Evolutionary conservation across 2,888 invertebrate species (phyloP), one percentile per base, ranked within the genome.

Genomic region (Rhorus exstirpatorius): DNA sequence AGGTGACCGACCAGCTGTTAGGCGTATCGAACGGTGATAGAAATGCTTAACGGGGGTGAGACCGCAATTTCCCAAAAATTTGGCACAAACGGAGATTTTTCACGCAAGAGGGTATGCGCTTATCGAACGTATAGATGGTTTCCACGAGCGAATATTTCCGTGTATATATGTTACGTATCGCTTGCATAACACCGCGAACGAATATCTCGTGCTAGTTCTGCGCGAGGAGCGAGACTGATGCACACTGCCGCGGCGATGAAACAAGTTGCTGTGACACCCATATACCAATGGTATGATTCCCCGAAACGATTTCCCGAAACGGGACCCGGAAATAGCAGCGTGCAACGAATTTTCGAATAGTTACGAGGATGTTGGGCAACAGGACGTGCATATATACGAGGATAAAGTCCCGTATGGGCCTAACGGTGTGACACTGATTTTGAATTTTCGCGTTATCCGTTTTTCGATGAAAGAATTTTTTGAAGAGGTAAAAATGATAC

Each of bases 221-320:
- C 14, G 21, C 71, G 10, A 12, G 21, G 71, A 53, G n/a, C n/a
- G n/a, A n/a, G n/a, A n/a, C n/a, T n/a, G n/a, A n/a, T n/a, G n/a
- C n/a, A n/a, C n/a, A 17, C 19, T 19, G n/a, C 4, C 26, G 17
- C 2, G 2, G 6, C 26, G 60, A 58, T 51, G 68, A 53, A 77
- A 49, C 68, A 61, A 77, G 60, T 77, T 68, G 51, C 26, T 10
- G 61, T 51, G 58, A 58, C 49, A 76, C 21, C 61, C 46, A n/a
- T 49, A 67, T 58, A 76, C 19, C n/a, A n/a, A n/a, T n/a, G 38
- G 46, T 49, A 68, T n/a, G n/a, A n/a, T n/a, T n/a, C n/a, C n/a
- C n/a, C n/a, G 35, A 76, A 35, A 49, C 65, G 53, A 75, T 75
- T 75, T 75, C 46, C 75, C 65, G 53, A 67, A 75, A 75, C 75